phyloP scores from a whole-genome alignment of 1,140 invertebrate genomes.

The Hylyphantes graminicola region DNA sequence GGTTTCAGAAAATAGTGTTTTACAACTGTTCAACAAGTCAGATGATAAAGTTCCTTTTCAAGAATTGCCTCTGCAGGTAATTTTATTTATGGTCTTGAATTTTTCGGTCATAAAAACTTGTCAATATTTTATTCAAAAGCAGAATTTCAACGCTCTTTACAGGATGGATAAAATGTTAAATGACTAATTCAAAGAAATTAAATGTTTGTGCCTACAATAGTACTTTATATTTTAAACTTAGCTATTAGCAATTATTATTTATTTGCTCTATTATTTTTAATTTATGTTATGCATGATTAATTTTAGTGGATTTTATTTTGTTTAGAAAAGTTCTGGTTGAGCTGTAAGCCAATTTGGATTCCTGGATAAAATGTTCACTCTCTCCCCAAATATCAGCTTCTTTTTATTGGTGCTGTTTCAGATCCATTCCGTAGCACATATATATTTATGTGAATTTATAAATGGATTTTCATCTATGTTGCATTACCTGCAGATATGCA shows the following conservation, averaged over 20 bases:
- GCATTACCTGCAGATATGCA: background rate
- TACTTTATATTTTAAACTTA: too few species aligned
- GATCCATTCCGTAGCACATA: conserved; percentile 12
- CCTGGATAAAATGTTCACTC: conserved; percentile 28
- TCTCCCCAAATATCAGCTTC: background rate
- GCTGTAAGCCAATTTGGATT: conserved; percentile 15
- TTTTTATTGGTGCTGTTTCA: conserved; percentile 37
- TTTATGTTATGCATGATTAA: conserved; percentile 50
- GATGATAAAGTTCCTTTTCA: conserved; percentile 77
- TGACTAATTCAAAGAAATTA: too few species aligned
- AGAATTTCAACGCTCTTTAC: background rate
- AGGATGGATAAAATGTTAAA: background rate
- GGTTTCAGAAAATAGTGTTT: conserved; percentile 83
- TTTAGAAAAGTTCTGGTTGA: conserved; percentile 37
- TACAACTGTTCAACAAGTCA: conserved; percentile 86
- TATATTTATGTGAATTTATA: conserved; percentile 29
- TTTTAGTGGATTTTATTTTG: conserved; percentile 51
- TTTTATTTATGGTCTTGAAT: conserved; percentile 13
- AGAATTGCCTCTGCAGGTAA: conserved; percentile 88
- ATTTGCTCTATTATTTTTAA: background rate
- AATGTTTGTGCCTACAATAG: too few species aligned
- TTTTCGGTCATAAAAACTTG: background rate
- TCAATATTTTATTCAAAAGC: background rate
- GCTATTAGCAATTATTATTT: background rate
- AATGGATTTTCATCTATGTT: conserved; percentile 27